Base-by-base conservation (phyloP, 2,888 invertebrate species). In the Ferdinandea cuprea region DNA sequence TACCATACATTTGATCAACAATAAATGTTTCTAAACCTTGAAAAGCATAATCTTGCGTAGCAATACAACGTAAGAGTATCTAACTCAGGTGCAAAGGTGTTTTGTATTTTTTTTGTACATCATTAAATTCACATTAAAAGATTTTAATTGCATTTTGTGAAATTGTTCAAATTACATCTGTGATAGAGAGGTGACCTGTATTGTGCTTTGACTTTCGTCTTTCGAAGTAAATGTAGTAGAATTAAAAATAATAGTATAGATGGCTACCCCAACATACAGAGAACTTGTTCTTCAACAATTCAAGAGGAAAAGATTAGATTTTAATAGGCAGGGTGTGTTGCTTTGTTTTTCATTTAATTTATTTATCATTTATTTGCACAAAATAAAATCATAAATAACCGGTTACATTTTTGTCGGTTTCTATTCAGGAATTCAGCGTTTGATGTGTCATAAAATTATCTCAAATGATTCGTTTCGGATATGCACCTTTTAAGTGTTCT, bases 41-140 rank as follows among this genome's bases (percentile, higher is more conserved):
- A 68, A 42, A 15, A 32, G 15, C 25, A 28, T 54, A 25, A 44
- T 54, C 44, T n/a, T n/a, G n/a, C n/a, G n/a, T n/a, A n/a, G n/a
- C n/a, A n/a, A n/a, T n/a, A n/a, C n/a, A n/a, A 30, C 6, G 52
- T 37, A 37, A 37, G 13, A 17, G 28, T 17, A 32, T 7, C 21
- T 54, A 30, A 35, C 19, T 54, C 63, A 48, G 50, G 63, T 71
- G 65, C 30, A 46, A 76, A 48, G 58, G 19, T 44, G 44, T 25
- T 5, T 69, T 63, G 63, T 52, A 19, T 59, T 59, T 58, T 44
- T 25, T 5, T 69, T 63, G 63, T 52, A 19, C 65, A 65, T 58
- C 50, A 81, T 81, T 81, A 81, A 71, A 76, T 71, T 66, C 76
- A 19, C 80, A 81, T 81, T 71, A 81, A 54, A 54, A 28, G 17